Conservation (phyloP, 2,113 vertebrate species). For the Phodopus roborovskii region DNA sequence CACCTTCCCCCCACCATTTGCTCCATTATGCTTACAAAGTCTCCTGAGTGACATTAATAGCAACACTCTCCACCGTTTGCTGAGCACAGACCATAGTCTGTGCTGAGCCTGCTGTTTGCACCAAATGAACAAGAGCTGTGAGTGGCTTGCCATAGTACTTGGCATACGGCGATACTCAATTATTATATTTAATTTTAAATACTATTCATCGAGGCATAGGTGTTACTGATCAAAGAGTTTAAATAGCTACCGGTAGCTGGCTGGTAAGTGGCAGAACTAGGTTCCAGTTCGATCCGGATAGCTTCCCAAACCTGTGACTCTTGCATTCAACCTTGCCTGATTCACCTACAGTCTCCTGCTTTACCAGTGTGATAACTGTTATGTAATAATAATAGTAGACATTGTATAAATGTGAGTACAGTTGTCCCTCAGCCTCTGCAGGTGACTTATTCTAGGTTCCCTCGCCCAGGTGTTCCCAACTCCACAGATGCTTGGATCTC, state of each 20-base stretch:
- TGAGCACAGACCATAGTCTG: background rate
- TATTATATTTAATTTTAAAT: constrained; percentile 25
- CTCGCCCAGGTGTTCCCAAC: background rate
- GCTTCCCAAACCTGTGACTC: background rate
- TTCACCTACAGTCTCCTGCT: background rate
- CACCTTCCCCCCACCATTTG: background rate
- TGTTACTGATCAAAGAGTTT: background rate
- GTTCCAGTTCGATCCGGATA: background rate
- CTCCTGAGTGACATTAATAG: background rate
- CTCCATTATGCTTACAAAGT: background rate
- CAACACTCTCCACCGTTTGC: background rate
- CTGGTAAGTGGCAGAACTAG: background rate
- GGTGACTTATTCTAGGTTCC: background rate
- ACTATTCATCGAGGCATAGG: background rate
- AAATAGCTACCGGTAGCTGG: background rate
- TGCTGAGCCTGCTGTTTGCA: background rate
- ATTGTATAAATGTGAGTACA: background rate
- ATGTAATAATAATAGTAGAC: background rate
- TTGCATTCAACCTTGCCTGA: background rate
- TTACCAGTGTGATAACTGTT: background rate
- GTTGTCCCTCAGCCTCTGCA: background rate
- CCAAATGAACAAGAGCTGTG: background rate
- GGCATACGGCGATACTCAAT: background rate
- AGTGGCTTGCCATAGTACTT: background rate
- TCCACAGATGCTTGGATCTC: background rate